Evolutionary conservation across 37 sponge, comb jelly and placozoan genomes (phyloP), one percentile per base, ranked within the genome.

Genomic region (Dysidea cf. avara): DNA sequence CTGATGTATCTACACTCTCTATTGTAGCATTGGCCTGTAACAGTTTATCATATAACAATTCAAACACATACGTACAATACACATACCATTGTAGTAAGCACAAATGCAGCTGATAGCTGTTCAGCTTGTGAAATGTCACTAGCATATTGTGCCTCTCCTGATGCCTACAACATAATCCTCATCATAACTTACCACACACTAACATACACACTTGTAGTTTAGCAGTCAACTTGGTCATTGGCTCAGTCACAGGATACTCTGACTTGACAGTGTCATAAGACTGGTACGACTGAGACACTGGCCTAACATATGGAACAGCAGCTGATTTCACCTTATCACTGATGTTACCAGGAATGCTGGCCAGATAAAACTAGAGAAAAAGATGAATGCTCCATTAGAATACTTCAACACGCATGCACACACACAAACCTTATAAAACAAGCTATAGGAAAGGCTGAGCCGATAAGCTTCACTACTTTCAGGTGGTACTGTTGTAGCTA

Each of bases 141-240:
- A 21, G 86, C 77, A 50, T 90, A 90, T 71, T 81, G 52, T 14
- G 92, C 92, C 61, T 90, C 87, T 25, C 92, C 92, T 37, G 92
- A 86, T 7, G 92, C 74, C 83, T 90, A 60, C 6, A 9, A 1
- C 32, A 81, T 17, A 11, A 51, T 20, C 18, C 18, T 16, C 12
- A 69, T 53, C 20, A 16, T 16, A 9, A 69, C 18, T 52, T 7
- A 69, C 52, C 16, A 69, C 53, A 47, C 71, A 9, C 54, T 24
- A 17, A 7, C 55, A 52, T 35, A 56, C 22, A 56, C 56, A 72
- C 63, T 52, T 77, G 78, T 58, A 47, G 58, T 24, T 43, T 36
- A 31, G 78, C 60, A 38, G 68, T 50, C 68, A 82, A 33, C 46
- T 82, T 81, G 49, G 82, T 16, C 55, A 74, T 37, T 29, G 82